Base-by-base conservation (phyloP, 1,140 invertebrate species). In the Ooceraea biroi region DNA sequence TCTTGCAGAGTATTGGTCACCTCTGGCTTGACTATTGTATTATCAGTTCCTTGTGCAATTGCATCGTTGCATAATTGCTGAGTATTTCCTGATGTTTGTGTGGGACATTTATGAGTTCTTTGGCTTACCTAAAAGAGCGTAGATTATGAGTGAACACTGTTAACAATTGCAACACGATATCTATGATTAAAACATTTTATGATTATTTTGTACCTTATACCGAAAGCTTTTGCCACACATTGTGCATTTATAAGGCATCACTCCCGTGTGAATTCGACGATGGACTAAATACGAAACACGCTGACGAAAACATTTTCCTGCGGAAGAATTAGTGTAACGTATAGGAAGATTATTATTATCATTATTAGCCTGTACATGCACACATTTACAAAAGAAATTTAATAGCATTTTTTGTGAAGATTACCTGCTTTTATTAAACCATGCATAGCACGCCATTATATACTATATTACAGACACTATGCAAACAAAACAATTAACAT, bases 261-360 rank as follows among this genome's bases (percentile, higher is more conserved):
- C 97, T 48, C 97, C 97, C 2, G 97, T 98, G 87, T 98, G 97
- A 86, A 98, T 98, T 86, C 97, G 95, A 83, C 96, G 95, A 92
- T 98, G 97, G 1, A 98, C 97, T 87, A 98, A 94, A 92, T 98
- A 98, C 0, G 97, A 98, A 25, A 98, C 97, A 72, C 97, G 94
- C 93, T 98, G 97, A 22, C 97, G 95, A 92, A 98, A 98, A 91
- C 97, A 96, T 95, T 98, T 98, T 36, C 97, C 97, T 98, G 91
- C 27, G 94, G 95, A 87, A 85, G 89, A 91, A 90, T 69, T 69
- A 80, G 65, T 80, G 71, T 27, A 57, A 44, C n/a, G n/a, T 65
- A 50, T 27, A 68, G n/a, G 27, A 30, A 12, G 50, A 71, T 69
- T 57, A 69, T 22, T 84, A 36, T 48, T 30, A 22, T 60, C 52